A percentile compares a stretch with the other conserved stretches of the same genome.
These are phyloP conservation scores for Pachyramphus minor DNA, from an alignment of 2,113 vertebrate species.

Conservation along the genomic window DNA sequence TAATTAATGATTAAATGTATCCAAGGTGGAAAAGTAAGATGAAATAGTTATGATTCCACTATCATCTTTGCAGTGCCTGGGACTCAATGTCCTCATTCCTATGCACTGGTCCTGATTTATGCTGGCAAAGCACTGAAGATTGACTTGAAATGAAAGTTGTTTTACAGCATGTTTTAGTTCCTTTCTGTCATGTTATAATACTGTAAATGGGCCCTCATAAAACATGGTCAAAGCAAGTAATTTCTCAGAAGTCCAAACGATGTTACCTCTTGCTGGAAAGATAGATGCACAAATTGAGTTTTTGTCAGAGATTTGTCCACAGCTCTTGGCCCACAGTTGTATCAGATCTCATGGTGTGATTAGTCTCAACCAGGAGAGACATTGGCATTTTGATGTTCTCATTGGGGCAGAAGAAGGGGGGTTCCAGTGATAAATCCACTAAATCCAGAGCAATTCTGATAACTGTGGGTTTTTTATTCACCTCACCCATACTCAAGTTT, in stretches of 20 bases:
- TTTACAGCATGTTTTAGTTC: neutral
- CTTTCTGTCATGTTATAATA: neutral
- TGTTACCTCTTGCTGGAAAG: neutral
- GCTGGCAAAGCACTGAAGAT: neutral
- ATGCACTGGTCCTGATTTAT: neutral
- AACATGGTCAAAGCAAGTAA: neutral
- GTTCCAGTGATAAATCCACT: neutral
- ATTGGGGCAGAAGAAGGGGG: neutral
- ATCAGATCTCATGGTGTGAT: neutral
- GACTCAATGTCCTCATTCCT: neutral
- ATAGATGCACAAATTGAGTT: neutral
- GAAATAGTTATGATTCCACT: neutral
- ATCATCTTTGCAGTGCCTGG: neutral
- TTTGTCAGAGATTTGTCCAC: neutral
- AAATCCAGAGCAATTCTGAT: neutral
- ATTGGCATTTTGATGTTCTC: neutral
- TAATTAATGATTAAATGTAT: neutral
- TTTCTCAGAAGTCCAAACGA: neutral
- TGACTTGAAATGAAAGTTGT: neutral
- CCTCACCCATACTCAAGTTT: neutral
- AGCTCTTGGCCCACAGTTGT: neutral
- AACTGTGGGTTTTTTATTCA: neutral
- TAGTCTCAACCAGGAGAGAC: neutral
- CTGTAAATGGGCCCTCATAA: neutral
- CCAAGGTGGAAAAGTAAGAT: neutral